Evolutionary conservation across 2,797 vertebrate genomes (phyloP), one percentile per base, ranked within the genome.

Genomic region (Spondyliosoma cantharus): DNA sequence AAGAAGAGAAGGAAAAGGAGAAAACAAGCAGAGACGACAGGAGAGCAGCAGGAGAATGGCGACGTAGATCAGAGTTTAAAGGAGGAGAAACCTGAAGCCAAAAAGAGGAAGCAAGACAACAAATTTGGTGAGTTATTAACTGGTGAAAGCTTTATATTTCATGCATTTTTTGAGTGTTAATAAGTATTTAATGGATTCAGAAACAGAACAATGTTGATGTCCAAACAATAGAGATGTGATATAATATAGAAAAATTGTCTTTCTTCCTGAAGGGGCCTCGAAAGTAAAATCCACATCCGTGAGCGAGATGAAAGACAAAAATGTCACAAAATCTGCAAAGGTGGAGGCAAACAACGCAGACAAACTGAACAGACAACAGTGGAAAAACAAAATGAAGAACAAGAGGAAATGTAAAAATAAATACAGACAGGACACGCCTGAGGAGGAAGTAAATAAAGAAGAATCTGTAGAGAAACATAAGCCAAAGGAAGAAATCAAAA

Each of bases 331-430:
- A 24, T 52, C 73, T 25, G 58, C 37, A 20, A 49, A 70, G 19
- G 62, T 52, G 1, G 42, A 71, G 12, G 27, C 37, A 76, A 76
- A 83, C 7, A n/a, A 61, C 19, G 11, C 37, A 13, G 64, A 91
- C 7, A 78, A 15, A 52, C 52, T 94, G 3, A 95, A 16, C 78
- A 87, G 95, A 76, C 74, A 94, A 56, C 93, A 95, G 73, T 96
- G 95, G 95, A 95, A 72, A 89, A 95, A 87, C 81, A 95, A 90
- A 85, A 94, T 93, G 83, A 95, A 95, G 81, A 96, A 92, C 86
- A 94, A 94, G 81, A 95, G 24, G 74, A 94, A 83, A 56, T 89
- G 86, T 82, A 94, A 91, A 70, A 96, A 96, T 82, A 96, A 96
- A 91, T 96, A 83, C 54, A 45, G 52, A 1, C 71, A 71, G 5